Percentiles rank a stretch among this genome's conserved stretches.
Evolutionary conservation across 2,888 invertebrate genomes (phyloP).

Genomic region (Leucophora obtusa): DNA sequence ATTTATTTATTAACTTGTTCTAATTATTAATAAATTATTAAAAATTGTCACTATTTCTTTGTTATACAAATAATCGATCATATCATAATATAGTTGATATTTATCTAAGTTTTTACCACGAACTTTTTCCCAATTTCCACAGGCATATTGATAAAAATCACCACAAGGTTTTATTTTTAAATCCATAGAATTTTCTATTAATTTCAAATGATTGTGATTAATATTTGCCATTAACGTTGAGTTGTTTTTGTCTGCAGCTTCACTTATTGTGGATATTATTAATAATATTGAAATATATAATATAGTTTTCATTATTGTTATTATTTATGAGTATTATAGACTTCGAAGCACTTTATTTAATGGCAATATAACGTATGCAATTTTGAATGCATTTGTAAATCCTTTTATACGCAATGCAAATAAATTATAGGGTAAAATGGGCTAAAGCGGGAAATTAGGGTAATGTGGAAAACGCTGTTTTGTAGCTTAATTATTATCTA

Average conservation of each 20-base stretch:
- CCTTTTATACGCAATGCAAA: slow-evolving; percentile 12
- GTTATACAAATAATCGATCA: slow-evolving; percentile 17
- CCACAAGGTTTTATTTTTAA: slow-evolving; percentile 13
- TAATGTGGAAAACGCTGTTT: too few species aligned
- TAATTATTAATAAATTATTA: background rate
- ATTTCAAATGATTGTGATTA: slow-evolving; percentile 7
- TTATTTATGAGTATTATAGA: background rate
- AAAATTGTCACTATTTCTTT: slow-evolving; percentile 2
- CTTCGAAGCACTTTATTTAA: background rate
- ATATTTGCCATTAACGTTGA: background rate
- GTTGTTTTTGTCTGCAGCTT: background rate
- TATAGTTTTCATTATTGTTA: background rate
- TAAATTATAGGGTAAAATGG: background rate
- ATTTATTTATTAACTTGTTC: too few species aligned
- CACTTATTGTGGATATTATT: background rate
- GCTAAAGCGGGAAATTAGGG: too few species aligned
- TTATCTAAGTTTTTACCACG: background rate
- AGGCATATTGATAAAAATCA: slow-evolving; percentile 30
- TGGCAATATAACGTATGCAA: slow-evolving; percentile 16
- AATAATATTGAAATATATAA: background rate
- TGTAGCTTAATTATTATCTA: too few species aligned
- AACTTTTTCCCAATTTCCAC: slow-evolving; percentile 30
- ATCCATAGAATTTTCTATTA: slow-evolving; percentile 23
- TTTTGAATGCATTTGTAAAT: background rate
- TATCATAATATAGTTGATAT: slow-evolving; percentile 17